Evolutionary conservation across 1,140 invertebrate genomes (phyloP).

Genomic region (Glossosoma conforme): DNA sequence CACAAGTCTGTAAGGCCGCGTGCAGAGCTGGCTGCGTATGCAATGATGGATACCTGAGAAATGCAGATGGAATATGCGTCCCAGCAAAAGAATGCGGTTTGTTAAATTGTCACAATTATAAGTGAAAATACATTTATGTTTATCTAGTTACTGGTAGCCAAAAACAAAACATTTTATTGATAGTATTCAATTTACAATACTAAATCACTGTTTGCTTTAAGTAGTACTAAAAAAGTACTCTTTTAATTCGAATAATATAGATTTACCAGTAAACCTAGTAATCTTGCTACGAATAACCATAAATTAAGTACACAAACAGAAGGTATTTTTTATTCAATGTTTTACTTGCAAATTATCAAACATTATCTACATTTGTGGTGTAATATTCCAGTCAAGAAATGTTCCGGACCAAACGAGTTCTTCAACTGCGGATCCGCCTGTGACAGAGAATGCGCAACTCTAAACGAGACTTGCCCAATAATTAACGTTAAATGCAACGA

Average conservation of each 20-base stretch:
- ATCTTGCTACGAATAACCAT: neutral
- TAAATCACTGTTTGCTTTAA: neutral
- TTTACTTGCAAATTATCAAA: neutral
- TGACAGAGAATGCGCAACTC: conserved; percentile 40
- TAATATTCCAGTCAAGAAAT: conserved; percentile 8
- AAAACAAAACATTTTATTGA: too few relatives aligned
- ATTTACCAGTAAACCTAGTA: neutral
- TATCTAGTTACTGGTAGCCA: too few relatives aligned
- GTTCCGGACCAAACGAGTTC: conserved; percentile 29
- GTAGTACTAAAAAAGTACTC: neutral
- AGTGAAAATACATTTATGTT: too few relatives aligned
- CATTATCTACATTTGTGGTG: neutral
- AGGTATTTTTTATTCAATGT: neutral
- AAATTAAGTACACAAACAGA: neutral
- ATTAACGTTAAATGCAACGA: conserved; percentile 41
- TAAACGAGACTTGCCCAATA: conserved; percentile 38
- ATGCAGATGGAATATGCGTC: conserved; percentile 5
- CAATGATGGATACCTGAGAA: conserved; percentile 9
- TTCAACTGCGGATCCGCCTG: conserved; percentile 40
- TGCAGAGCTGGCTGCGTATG: conserved; percentile 5
- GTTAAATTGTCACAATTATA: too few relatives aligned
- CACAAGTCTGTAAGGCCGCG: neutral
- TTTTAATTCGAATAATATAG: neutral
- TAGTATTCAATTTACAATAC: too few relatives aligned
- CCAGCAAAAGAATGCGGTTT: conserved; percentile 10